Conservation (phyloP, 2,113 vertebrate species). For the Saimiri boliviensis region DNA sequence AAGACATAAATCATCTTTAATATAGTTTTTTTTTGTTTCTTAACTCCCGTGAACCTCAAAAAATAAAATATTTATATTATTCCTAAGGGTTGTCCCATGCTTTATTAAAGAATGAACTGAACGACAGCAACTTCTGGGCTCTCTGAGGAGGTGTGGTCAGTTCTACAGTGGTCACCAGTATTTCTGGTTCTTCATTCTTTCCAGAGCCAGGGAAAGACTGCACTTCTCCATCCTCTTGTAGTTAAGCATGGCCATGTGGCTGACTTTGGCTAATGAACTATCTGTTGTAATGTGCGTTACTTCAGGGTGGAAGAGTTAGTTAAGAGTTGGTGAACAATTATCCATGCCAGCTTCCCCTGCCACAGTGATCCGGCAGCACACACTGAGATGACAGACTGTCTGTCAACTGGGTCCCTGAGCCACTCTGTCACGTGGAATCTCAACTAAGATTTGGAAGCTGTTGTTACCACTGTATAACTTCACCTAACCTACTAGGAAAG, state of each 20-base stretch:
- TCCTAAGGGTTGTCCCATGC: background rate
- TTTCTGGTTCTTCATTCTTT: background rate
- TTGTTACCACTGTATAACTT: background rate
- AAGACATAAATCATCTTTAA: background rate
- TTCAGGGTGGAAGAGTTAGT: background rate
- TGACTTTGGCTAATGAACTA: background rate
- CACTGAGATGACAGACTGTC: background rate
- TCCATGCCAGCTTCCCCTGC: too few relatives aligned
- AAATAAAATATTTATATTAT: background rate
- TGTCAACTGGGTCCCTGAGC: background rate
- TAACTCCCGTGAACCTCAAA: background rate
- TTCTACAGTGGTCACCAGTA: fast-evolving
- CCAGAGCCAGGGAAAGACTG: too few relatives aligned
- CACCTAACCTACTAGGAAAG: background rate
- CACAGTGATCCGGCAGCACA: background rate
- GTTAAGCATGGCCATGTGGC: background rate
- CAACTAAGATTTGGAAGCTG: background rate
- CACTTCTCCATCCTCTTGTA: background rate
- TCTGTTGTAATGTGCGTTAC: background rate
- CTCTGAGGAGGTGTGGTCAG: background rate
- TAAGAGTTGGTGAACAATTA: background rate
- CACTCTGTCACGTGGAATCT: background rate
- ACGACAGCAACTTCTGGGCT: background rate
- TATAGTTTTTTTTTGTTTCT: background rate
- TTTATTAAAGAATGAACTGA: background rate